phyloP scores from a whole-genome alignment of 2,113 vertebrate species.

The Desmodus rotundus region DNA sequence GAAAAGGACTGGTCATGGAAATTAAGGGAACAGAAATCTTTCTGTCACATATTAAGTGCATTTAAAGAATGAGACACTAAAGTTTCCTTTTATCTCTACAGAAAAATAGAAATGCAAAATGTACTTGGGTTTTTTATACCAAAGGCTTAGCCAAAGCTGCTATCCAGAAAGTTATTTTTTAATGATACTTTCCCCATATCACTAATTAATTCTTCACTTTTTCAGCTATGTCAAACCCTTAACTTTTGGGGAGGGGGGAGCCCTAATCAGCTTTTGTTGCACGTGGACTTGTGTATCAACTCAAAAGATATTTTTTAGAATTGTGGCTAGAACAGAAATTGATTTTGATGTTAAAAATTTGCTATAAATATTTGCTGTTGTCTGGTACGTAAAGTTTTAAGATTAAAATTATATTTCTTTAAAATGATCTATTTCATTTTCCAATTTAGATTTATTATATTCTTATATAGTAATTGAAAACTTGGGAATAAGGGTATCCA shows the following conservation, averaged over 20 bases:
- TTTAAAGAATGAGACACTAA: slow-evolving; percentile 51
- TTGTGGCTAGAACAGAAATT: background rate
- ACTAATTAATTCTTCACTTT: slow-evolving; percentile 66
- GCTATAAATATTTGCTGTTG: background rate
- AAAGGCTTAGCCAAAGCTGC: background rate
- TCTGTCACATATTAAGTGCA: slow-evolving; percentile 23
- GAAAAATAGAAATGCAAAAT: slow-evolving; percentile 59
- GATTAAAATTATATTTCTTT: background rate
- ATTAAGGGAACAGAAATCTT: slow-evolving; percentile 42
- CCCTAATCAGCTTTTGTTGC: slow-evolving; percentile 14
- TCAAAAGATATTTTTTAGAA: slow-evolving; percentile 6
- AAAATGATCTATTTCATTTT: background rate
- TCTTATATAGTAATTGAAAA: background rate
- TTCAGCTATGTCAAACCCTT: slow-evolving; percentile 38
- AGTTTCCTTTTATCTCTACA: slow-evolving; percentile 56
- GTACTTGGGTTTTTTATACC: slow-evolving; percentile 13
- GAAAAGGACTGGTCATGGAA: slow-evolving; percentile 41
- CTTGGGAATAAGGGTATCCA: background rate
- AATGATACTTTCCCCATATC: background rate
- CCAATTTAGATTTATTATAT: background rate
- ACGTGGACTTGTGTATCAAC: background rate
- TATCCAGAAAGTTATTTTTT: slow-evolving; percentile 33
- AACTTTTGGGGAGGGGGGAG: background rate
- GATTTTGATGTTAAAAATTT: slow-evolving; percentile 16
- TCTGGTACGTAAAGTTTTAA: background rate